These are phyloP conservation scores for Sterrhoptilus dennistouni DNA, from an alignment of 2,113 vertebrate species.

Conservation along the genomic window DNA sequence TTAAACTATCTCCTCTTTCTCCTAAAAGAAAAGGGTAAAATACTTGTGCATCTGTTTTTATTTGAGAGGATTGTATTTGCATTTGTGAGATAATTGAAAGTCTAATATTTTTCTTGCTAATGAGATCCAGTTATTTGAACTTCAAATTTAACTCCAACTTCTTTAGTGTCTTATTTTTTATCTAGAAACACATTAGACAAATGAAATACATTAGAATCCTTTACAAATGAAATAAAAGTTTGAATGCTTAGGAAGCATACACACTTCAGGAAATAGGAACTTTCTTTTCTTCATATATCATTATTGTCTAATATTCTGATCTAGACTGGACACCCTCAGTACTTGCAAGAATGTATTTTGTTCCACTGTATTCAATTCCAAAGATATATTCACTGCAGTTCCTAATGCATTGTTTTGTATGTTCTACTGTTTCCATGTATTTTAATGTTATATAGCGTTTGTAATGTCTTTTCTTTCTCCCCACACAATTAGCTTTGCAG, in stretches of 20 bases:
- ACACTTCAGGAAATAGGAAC: background rate
- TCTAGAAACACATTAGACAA: background rate
- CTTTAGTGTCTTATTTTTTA: background rate
- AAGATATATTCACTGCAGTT: background rate
- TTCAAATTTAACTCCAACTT: background rate
- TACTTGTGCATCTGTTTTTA: background rate
- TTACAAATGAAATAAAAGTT: background rate
- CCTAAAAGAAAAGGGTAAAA: background rate
- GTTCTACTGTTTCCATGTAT: background rate
- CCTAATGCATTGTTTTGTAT: background rate
- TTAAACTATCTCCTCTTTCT: background rate
- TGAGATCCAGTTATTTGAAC: background rate
- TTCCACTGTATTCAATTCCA: background rate
- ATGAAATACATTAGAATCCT: background rate
- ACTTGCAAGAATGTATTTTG: background rate
- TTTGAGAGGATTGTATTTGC: background rate
- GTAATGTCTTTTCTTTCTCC: background rate
- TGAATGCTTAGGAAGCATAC: fast-evolving
- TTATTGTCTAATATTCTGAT: background rate
- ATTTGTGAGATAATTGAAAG: background rate
- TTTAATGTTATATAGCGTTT: background rate
- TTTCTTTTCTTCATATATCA: background rate
- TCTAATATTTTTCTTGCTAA: background rate
- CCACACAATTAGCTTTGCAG: background rate
- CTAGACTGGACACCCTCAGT: background rate